These are phyloP conservation scores for Drosophila formosana DNA, from an alignment of 2,888 invertebrate species.

Conservation along the genomic window DNA sequence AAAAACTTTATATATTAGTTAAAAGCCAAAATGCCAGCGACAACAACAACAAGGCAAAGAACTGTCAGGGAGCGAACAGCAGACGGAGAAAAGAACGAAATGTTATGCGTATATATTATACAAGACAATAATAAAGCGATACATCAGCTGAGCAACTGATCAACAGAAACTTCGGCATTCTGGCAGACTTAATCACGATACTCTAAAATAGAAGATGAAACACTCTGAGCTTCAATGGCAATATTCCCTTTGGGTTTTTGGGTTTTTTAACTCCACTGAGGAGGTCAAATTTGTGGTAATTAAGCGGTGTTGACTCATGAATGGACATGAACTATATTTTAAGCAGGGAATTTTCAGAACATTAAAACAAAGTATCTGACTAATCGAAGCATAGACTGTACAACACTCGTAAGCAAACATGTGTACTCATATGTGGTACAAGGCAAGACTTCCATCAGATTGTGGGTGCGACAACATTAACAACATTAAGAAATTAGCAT, in stretches of 20 bases:
- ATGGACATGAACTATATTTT: conserved; percentile 41
- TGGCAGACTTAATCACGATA: conserved; percentile 68
- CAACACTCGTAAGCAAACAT: not conserved
- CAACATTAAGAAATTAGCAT: conserved; percentile 6
- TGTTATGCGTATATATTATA: conserved; percentile 74
- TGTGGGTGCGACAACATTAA: conserved; percentile 36
- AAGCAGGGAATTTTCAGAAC: conserved; percentile 7
- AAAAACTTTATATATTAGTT: conserved; percentile 65
- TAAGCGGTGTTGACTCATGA: conserved; percentile 58
- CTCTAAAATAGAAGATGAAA: conserved; percentile 77
- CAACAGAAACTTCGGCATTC: conserved; percentile 36
- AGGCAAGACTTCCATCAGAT: conserved; percentile 5
- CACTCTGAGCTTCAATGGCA: conserved; percentile 36
- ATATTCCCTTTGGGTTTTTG: conserved; percentile 39
- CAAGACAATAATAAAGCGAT: conserved; percentile 55
- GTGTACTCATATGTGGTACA: conserved; percentile 8
- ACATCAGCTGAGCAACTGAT: conserved; percentile 28
- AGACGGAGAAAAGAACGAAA: conserved; percentile 73
- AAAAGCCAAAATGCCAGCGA: conserved; percentile 33
- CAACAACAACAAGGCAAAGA: conserved; percentile 27
- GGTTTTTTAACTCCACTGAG: not conserved
- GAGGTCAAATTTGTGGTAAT: conserved; percentile 36
- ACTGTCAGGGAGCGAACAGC: conserved; percentile 23
- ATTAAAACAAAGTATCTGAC: conserved; percentile 10
- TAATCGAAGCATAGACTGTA: not conserved